phyloP scores from a whole-genome alignment of 2,797 vertebrate genomes.

The Microctenopoma lineatum region DNA sequence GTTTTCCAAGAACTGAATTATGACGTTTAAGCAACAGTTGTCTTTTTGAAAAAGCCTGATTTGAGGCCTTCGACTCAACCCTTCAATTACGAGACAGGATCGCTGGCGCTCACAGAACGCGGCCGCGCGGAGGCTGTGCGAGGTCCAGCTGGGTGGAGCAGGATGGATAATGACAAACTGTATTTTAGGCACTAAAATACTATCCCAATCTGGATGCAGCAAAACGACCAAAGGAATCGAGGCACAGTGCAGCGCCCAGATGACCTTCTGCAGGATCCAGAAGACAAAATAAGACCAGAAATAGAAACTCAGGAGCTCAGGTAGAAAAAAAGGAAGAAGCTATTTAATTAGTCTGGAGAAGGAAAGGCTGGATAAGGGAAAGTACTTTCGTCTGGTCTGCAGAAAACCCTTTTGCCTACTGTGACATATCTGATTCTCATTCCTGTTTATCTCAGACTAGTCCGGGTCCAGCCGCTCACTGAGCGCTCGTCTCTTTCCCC shows the following conservation, averaged over 20 bases:
- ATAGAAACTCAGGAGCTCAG: conserved; percentile 6
- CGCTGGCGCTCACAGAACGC: conserved; percentile 23
- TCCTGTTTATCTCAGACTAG: conserved; percentile 7
- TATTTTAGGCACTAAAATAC: conserved; percentile 1
- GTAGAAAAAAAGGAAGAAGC: neutral
- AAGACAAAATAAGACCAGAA: neutral
- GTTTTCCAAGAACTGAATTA: conserved; percentile 40
- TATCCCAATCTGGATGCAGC: neutral
- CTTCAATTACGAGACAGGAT: conserved; percentile 56
- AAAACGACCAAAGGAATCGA: neutral
- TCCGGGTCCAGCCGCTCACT: conserved; percentile 1
- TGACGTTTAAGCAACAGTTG: conserved; percentile 29
- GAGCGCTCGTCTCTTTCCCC: neutral
- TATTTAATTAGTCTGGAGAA: conserved; percentile 11
- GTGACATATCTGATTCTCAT: conserved; percentile 4
- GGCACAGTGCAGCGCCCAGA: neutral
- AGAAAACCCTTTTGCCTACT: conserved; percentile 15
- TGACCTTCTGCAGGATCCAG: neutral
- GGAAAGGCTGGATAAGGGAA: conserved; percentile 4
- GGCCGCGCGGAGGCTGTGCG: conserved; percentile 13
- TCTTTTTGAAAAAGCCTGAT: conserved; percentile 42
- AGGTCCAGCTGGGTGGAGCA: conserved; percentile 23
- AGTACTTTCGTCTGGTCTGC: neutral
- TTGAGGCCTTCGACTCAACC: conserved; percentile 20
- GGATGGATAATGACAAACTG: conserved; percentile 9